A percentile compares a stretch with the other conserved stretches of the same genome.
Conservation (phyloP, 2,888 invertebrate genomes). For the Ypsolopha sequella region DNA sequence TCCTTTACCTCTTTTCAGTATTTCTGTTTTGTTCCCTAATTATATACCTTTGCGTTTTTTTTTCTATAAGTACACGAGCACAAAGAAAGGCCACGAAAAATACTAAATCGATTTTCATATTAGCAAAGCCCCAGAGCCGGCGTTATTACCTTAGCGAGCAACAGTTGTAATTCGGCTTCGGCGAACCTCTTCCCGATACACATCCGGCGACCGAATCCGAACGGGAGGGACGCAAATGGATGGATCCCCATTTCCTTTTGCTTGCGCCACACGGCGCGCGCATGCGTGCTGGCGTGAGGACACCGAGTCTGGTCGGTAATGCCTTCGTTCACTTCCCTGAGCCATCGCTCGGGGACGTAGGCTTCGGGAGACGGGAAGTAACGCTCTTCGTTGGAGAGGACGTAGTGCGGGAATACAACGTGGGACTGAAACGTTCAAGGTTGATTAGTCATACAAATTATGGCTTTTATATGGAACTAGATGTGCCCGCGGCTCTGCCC, state of each 20-base stretch:
- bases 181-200: slow-evolving; percentile 86
- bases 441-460: too few relatives aligned
- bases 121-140: background rate
- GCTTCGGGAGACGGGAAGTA: slow-evolving; percentile 79
- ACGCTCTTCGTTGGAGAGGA: slow-evolving; percentile 78
- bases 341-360: slow-evolving; percentile 84
- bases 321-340: slow-evolving; percentile 51
- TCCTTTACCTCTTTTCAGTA: too few relatives aligned
- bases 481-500: too few relatives aligned
- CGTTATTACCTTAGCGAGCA: slow-evolving; percentile 75
- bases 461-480: too few relatives aligned
- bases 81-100: background rate
- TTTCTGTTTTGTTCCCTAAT: too few relatives aligned
- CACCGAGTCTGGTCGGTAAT: too few relatives aligned
- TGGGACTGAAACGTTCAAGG: slow-evolving; percentile 72
- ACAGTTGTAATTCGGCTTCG: slow-evolving; percentile 81
- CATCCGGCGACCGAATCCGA: slow-evolving; percentile 82
- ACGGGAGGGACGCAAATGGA: slow-evolving; percentile 81
- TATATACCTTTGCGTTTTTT: too few relatives aligned
- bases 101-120: background rate
- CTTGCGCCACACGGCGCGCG: slow-evolving; percentile 31
- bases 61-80: too few relatives aligned
- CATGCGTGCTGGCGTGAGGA: slow-evolving; percentile 9
- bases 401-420: slow-evolving; percentile 83
- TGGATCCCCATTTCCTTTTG: slow-evolving; percentile 74